Evolutionary conservation across 2,797 vertebrate species (phyloP).

Genomic region (Novumbra hubbsi): DNA sequence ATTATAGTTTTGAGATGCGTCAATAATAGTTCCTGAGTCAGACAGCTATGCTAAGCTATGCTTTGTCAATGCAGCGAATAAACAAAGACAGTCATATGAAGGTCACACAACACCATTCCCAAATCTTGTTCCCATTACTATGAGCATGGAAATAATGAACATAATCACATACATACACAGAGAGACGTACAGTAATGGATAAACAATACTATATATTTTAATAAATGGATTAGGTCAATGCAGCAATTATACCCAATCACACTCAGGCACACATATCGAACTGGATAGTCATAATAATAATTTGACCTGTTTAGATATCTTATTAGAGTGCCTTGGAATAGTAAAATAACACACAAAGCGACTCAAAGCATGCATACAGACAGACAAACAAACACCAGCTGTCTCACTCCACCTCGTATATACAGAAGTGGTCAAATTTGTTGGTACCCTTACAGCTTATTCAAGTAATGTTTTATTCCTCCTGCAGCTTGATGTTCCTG

Average conservation of each 20-base stretch:
- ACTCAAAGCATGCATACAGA: too few relatives aligned
- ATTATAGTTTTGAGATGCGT: background rate
- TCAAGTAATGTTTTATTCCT: too few relatives aligned
- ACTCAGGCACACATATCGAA: background rate
- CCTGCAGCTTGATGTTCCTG: too few relatives aligned
- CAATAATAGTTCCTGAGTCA: background rate
- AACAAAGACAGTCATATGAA: background rate
- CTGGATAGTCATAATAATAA: too few relatives aligned
- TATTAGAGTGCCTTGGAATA: too few relatives aligned
- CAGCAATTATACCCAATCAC: background rate
- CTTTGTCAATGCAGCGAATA: background rate
- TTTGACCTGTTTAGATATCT: too few relatives aligned
- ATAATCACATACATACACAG: background rate
- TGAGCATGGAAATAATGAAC: background rate
- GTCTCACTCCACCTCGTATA: too few relatives aligned
- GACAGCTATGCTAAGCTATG: too few relatives aligned
- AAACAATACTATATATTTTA: background rate
- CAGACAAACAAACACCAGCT: too few relatives aligned
- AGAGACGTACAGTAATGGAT: background rate
- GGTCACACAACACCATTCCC: background rate
- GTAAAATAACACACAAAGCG: background rate
- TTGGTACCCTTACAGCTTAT: too few relatives aligned
- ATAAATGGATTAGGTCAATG: background rate
- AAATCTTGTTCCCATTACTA: conserved; percentile 7
- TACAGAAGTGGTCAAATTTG: too few relatives aligned